Base-by-base conservation (phyloP, 2,113 vertebrate genomes). In the Sorex araneus region DNA sequence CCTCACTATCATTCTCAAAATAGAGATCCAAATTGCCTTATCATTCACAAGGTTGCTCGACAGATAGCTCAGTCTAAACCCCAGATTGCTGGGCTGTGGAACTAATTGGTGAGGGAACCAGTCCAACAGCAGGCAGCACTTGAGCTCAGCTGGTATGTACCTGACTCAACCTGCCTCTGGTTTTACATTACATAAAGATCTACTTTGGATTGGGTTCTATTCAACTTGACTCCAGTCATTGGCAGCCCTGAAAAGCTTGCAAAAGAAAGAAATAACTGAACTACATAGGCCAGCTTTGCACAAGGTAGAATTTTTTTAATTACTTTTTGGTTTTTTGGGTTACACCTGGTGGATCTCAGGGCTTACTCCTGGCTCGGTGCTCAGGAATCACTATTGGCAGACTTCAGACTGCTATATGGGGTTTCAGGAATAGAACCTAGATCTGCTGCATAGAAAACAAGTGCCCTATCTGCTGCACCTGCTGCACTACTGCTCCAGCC, bases 141-240 rank as follows among this genome's bases (percentile, higher is more conserved):
- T 96, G 50, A 89, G 93, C n/a, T 70, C 82, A 32, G 25, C 18
- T 63, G 50, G 60, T 87, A 91, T 87, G 71, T 54, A 60, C 30
- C 60, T 93, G 94, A 91, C 36, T 89, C 91, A 96, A 21, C 80
- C 74, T 87, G 84, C 66, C 81, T 95, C 94, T 94, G 34, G 27
- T 84, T 84, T 95, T 47, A 81, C 63, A 79, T 95, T 47, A 78
- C 67, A 79, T 66, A 79, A 66, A 95, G 40, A 80, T 16, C 80
- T 73, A 27, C 74, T 34, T 8, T 78, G 77, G 40, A 16, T 32
- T 94, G 71, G 73, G 15, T 75, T 90, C 85, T 78, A 4, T 67
- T 94, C n/a, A 71, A 16, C 69, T 64, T 10, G 73, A 83, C 45
- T 64, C 43, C 1, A 40, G 32, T 25, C 66, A 45, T 64, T 75